Conservation (phyloP, 2,113 vertebrate genomes). For the Pomatorhinus ruficollis region DNA sequence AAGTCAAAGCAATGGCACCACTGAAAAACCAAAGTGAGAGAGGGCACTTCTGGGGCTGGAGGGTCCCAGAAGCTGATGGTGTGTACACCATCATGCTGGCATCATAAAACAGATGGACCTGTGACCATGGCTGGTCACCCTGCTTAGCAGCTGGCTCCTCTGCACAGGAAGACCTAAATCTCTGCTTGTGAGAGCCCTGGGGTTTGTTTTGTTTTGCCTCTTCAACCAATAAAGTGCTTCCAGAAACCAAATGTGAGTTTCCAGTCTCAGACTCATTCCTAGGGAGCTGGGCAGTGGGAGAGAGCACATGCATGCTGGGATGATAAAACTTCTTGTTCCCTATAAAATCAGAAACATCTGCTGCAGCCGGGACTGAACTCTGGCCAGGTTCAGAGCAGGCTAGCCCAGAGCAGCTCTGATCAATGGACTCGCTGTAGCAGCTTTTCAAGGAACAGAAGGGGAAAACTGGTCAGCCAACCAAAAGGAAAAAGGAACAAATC, state of each 20-base stretch:
- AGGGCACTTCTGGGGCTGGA: background rate
- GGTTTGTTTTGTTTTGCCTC: background rate
- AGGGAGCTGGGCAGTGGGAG: background rate
- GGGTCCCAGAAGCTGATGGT: too few relatives aligned
- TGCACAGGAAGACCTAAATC: background rate
- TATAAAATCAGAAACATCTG: conserved; percentile 65
- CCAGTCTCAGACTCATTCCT: background rate
- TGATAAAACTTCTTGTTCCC: conserved; percentile 40
- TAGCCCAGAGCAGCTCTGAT: conserved; percentile 57
- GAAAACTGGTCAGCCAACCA: background rate
- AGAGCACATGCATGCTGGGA: conserved; percentile 3
- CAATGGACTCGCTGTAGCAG: background rate
- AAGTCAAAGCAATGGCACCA: background rate
- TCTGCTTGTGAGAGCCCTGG: background rate
- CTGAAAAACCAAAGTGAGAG: background rate
- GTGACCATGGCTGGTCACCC: background rate
- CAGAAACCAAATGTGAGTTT: background rate
- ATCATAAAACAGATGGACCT: background rate
- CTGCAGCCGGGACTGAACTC: conserved; percentile 3
- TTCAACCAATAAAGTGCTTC: background rate
- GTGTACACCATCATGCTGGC: rapidly evolving
- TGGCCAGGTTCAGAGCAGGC: conserved; percentile 41
- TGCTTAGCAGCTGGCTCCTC: background rate
- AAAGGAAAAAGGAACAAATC: background rate
- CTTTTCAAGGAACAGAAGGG: background rate